Conservation (phyloP, 2,797 vertebrate species). For the Melanotaenia trifasciata region DNA sequence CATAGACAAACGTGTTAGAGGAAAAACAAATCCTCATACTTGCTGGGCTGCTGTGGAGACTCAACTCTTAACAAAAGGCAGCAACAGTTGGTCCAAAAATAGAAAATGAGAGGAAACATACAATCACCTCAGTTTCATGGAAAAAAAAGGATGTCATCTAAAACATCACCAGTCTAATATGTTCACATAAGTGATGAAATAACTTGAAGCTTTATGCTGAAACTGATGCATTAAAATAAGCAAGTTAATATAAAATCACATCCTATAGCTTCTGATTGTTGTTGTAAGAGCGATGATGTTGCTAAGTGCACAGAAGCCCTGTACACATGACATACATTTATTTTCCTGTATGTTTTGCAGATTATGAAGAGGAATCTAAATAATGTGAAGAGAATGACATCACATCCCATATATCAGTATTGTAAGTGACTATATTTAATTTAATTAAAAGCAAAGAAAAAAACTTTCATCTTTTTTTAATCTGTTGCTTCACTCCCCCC, state of each 20-base stretch:
- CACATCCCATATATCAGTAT: conserved; percentile 96
- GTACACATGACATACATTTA: background rate
- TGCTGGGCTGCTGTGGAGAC: too few species aligned
- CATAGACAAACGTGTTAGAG: background rate
- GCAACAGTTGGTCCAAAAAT: background rate
- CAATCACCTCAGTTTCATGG: too few species aligned
- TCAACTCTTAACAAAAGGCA: background rate
- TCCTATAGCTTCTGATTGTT: background rate
- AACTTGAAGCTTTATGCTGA: background rate
- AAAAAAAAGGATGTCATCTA: too few species aligned
- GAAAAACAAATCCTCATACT: background rate
- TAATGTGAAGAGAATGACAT: conserved; percentile 98
- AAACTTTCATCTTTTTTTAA: background rate
- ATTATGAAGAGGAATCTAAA: conserved; percentile 98
- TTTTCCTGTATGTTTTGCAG: conserved; percentile 68
- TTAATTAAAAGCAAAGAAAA: background rate
- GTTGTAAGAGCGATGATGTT: background rate
- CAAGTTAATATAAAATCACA: background rate
- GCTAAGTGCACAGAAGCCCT: background rate
- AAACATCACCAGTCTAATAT: background rate
- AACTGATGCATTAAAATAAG: background rate
- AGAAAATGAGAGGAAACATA: too few species aligned
- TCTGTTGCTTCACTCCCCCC: background rate
- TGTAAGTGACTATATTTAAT: conserved; percentile 86
- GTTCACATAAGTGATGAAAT: background rate